Evolutionary conservation across 1,140 invertebrate genomes (phyloP).

Genomic region (Penaeus indicus): DNA sequence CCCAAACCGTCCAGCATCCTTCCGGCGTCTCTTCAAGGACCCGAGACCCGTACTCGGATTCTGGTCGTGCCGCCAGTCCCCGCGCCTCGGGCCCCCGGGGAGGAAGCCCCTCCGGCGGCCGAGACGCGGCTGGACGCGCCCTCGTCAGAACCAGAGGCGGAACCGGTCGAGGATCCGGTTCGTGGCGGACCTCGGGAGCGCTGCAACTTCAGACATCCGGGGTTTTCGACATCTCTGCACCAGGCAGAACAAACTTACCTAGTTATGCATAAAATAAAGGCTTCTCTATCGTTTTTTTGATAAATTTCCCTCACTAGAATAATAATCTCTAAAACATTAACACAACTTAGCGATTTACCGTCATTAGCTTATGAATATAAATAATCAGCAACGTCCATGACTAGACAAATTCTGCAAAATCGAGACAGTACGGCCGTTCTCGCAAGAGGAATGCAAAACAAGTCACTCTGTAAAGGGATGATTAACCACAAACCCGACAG

Average conservation of each 20-base stretch:
- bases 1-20: too few species aligned
- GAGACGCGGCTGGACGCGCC: too few species aligned
- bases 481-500: too few species aligned
- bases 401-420: conserved; percentile 7
- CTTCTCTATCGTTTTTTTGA: conserved; percentile 16
- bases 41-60: too few species aligned
- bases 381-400: conserved; percentile 13
- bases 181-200: not conserved
- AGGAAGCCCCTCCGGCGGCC: too few species aligned
- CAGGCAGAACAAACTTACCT: conserved; percentile 33
- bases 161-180: not conserved
- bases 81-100: too few species aligned
- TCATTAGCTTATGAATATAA: conserved; percentile 10
- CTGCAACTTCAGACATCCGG: not conserved
- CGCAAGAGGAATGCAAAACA: not conserved
- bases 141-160: not conserved
- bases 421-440: not conserved
- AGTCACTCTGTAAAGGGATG: too few species aligned
- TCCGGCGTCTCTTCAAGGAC: too few species aligned
- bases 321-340: conserved; percentile 35
- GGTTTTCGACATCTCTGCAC: conserved; percentile 23
- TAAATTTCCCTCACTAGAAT: conserved; percentile 41
- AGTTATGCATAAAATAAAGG: not conserved
- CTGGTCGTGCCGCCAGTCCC: too few species aligned
- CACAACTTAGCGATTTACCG: conserved; percentile 29